Evolutionary conservation across 2,888 invertebrate genomes (phyloP), one percentile per base, ranked within the genome.

Genomic region (Leucophora obtusa): DNA sequence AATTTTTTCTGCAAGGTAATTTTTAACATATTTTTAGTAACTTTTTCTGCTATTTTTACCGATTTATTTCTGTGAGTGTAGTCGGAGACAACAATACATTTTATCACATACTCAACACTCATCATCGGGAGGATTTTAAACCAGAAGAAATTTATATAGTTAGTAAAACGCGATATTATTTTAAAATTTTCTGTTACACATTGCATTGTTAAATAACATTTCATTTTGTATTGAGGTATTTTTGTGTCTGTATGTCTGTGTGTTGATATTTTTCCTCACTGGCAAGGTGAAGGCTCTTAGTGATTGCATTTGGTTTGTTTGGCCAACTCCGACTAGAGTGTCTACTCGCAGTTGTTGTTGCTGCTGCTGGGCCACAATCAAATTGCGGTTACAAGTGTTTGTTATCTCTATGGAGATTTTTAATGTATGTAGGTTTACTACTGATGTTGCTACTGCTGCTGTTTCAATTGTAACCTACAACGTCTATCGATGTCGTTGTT

Each of bases 321-420:
- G 65, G 43, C 33, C 59, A 17, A 51, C 62, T 35, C 1, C 60
- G 24, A 51, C 51, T 58, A 38, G 3, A 7, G 43, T 54, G 59
- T 38, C 38, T 54, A 56, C 43, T n/a, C 33, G 10, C 35, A 28
- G 35, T 47, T 17, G 47, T 28, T 18, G 33, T 17, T 53, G 21
- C 47, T 65, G 60, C 58, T 70, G 54, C 35, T 62, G 80, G 77
- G 82, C 83, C 83, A 83, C 82, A 84, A 83, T 82, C 82, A 77
- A 83, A 83, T 84, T 84, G 83, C 51, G 83, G 83, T 83, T 81
- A 80, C 82, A 81, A 83, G 65, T 75, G 73, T 73, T 70, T 80
- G 82, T 33, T 74, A 68, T 63, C 73, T 70, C 71, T 50, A 74
- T 79, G 33, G 53, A 70, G 54, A n/a, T 63, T 53, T 65, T 69